A percentile compares a stretch with the other conserved stretches of the same genome.
These are phyloP conservation scores for Sparidentex hasta DNA, from an alignment of 2,797 vertebrate genomes.

Conservation along the genomic window DNA sequence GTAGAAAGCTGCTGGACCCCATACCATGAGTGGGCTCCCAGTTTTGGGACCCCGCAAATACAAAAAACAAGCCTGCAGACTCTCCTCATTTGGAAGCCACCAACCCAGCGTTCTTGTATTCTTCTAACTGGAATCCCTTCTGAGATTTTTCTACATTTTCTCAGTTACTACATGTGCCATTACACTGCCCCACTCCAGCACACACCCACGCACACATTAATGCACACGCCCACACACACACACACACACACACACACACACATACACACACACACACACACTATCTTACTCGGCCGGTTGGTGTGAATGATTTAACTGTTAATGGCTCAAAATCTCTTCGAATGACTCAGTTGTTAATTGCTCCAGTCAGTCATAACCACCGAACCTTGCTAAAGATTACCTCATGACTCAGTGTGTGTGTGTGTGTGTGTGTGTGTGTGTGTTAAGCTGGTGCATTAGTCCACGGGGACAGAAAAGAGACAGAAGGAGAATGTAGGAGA, in stretches of 20 bases:
- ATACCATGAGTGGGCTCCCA: no score
- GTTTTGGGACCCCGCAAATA: no score
- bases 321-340: constrained; percentile 58
- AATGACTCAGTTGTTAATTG: constrained; percentile 69
- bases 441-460: constrained; percentile 25
- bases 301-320: constrained; percentile 66
- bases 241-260: neutral
- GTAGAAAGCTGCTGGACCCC: no score
- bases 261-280: neutral
- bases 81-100: neutral
- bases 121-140: constrained; percentile 21
- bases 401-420: constrained; percentile 58
- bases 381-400: constrained; percentile 64
- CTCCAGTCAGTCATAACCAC: constrained; percentile 60
- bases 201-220: neutral
- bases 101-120: constrained; percentile 2
- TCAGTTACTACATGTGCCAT: constrained; percentile 20
- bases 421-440: constrained; percentile 11
- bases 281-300: constrained; percentile 16
- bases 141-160: constrained; percentile 23
- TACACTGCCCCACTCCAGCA: neutral
- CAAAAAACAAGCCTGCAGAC: no score
- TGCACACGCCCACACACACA: neutral
- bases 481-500: constrained; percentile 32
- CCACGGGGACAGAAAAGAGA: constrained; percentile 49